phyloP scores from a whole-genome alignment of 2,797 vertebrate genomes.

The Pseudochirops corinnae region DNA sequence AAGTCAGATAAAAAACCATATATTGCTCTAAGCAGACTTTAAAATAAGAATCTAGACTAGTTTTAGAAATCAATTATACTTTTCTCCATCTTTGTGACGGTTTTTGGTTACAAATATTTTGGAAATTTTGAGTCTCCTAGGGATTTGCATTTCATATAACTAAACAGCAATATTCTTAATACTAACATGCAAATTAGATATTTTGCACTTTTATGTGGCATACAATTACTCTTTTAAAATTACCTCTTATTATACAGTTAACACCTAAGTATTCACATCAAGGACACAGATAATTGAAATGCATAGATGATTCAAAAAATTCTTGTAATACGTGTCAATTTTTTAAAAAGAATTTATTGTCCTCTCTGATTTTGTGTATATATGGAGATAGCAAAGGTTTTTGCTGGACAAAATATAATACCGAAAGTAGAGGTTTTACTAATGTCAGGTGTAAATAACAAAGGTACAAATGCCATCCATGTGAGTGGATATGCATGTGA shows the following conservation, averaged over 20 bases:
- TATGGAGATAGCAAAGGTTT: background rate
- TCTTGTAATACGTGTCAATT: background rate
- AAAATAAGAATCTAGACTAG: background rate
- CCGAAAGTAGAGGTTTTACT: background rate
- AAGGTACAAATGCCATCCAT: background rate
- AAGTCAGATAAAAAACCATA: background rate
- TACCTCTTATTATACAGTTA: background rate
- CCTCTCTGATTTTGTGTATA: background rate
- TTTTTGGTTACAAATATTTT: background rate
- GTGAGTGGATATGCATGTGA: background rate
- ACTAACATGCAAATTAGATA: background rate
- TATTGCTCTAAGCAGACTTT: slow-evolving; percentile 4
- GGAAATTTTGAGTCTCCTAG: background rate
- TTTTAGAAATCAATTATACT: slow-evolving; percentile 16
- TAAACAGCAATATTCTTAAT: background rate
- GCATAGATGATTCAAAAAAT: background rate
- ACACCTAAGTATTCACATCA: background rate
- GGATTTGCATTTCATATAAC: background rate
- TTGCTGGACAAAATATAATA: background rate
- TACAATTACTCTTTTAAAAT: background rate
- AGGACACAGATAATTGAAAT: background rate
- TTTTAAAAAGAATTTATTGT: background rate
- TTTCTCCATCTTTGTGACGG: slow-evolving; percentile 20
- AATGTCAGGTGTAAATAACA: background rate
- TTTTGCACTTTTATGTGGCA: background rate